Evolutionary conservation across 1,140 invertebrate species (phyloP), one percentile per base, ranked within the genome.

Genomic region (Leptopilina boulardi): DNA sequence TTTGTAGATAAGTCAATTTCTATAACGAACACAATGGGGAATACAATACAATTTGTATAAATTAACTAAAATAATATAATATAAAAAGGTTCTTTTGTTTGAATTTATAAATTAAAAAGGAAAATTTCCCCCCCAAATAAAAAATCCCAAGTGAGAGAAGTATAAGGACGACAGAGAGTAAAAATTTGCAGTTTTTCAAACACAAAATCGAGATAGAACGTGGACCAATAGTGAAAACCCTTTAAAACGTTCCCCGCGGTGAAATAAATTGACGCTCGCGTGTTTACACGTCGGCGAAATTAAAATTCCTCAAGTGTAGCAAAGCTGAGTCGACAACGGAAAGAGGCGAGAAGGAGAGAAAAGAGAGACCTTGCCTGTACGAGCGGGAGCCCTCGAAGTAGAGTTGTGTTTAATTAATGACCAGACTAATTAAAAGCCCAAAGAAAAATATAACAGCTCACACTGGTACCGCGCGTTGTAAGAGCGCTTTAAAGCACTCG

Each of bases 371-470:
- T n/a, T 18, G 23, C 21, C 59, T 13, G 59, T 26, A 13, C 30
- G 59, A 66, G 59, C 23, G 15, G n/a, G 13, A 66, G 59, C 59
- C 59, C 47, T 51, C 71, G 41, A 76, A 80, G 78, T 75, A 82
- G 77, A 83, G 75, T 77, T 83, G 77, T 80, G 79, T 83, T 83
- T 85, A 83, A 85, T 85, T 85, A 85, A 85, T 83, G 81, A 83
- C 82, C 81, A 51, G 81, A 83, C 81, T 84, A 82, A 84, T 85
- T 85, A 83, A 85, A 84, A 83, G 81, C 75, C 83, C 70, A 77
- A 85, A 83, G 83, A 83, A 85, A 83, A 84, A 85, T 84, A 85
- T 73, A 56, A 56, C 71, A 66, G 76, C 74, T 51, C 75, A 11
- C 56, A 26, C 38, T 42, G 73, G 41, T 47, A 19, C 38, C 70